These are phyloP conservation scores for Acropora yongei DNA, from an alignment of 64 coral and sea anemone species.

Conservation along the genomic window DNA sequence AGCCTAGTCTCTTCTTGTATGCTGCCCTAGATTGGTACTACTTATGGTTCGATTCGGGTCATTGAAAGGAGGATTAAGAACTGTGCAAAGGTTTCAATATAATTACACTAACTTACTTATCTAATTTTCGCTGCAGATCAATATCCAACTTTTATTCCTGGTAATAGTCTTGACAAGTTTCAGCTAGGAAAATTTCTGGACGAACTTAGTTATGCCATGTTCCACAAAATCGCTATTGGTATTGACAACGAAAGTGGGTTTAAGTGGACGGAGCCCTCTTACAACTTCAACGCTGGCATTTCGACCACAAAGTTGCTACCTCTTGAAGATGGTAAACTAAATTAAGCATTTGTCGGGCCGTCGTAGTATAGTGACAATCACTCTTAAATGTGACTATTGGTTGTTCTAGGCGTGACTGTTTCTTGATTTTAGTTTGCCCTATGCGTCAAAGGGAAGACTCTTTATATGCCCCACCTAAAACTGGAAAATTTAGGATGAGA, in stretches of 20 bases:
- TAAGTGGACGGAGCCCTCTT: neutral
- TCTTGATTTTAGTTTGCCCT: neutral
- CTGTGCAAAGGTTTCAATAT: neutral
- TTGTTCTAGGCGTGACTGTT: neutral
- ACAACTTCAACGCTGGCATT: slow-evolving; percentile 18
- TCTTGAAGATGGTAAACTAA: neutral
- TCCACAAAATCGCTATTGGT: too few relatives aligned
- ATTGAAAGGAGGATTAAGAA: neutral
- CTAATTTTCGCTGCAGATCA: neutral
- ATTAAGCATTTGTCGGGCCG: neutral
- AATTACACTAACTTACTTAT: neutral
- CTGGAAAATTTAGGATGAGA: neutral
- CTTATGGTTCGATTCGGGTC: neutral
- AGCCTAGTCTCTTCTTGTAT: too few relatives aligned
- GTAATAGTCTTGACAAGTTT: too few relatives aligned
- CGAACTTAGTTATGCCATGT: too few relatives aligned
- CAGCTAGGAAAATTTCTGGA: too few relatives aligned
- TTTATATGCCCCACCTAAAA: neutral
- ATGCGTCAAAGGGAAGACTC: too few relatives aligned
- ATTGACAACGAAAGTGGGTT: neutral
- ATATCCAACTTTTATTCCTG: neutral
- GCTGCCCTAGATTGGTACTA: neutral
- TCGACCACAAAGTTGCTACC: too few relatives aligned
- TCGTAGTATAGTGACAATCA: neutral
- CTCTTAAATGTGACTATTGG: neutral